Percentiles rank a stretch among this genome's conserved stretches.
phyloP scores from a whole-genome alignment of 2,113 vertebrate species.

The pig (Sus scrofa) region T2T-Sscrofa CM000817.6:153369501-153370000 shows the following conservation, averaged over 20 bases:
- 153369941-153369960: background rate
- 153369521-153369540: background rate
- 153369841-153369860: background rate
- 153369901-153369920: background rate
- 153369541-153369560: background rate
- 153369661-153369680: background rate
- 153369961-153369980: no score
- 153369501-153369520: constrained; percentile 15
- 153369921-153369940: background rate
- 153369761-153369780: background rate
- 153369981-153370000: fast-evolving
- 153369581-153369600: background rate
- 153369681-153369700: background rate
- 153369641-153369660: background rate
- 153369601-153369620: background rate
- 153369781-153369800: background rate
- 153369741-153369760: background rate
- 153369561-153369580: background rate
- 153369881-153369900: background rate
- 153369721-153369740: background rate
- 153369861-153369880: background rate
- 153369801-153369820: background rate
- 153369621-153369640: background rate
- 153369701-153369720: background rate
- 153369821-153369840: background rate